Evolutionary conservation across 37 sponge, comb jelly and placozoan species (phyloP).

Genomic region (Haliclona indistincta): DNA sequence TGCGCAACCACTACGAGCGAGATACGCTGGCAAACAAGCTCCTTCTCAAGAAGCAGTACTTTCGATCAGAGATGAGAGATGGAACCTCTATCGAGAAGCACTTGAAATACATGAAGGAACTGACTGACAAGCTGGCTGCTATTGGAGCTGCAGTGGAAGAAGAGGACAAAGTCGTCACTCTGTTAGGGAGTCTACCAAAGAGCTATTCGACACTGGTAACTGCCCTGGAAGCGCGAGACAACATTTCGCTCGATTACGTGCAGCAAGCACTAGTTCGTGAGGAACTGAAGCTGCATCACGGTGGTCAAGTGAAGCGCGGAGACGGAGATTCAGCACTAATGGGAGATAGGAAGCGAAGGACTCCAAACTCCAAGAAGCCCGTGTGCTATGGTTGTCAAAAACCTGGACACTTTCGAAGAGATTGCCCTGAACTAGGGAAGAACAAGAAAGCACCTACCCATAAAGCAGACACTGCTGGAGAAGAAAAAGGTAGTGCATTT

Average conservation of each 20-base stretch:
- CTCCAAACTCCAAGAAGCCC: constrained; percentile 1
- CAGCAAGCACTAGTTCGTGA: constrained; percentile 2
- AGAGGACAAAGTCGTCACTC: constrained; percentile 2
- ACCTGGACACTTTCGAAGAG: constrained; percentile 1
- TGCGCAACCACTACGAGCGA: neutral
- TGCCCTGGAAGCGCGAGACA: constrained; percentile 2
- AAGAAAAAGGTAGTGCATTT: constrained; percentile 5
- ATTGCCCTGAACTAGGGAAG: constrained; percentile 2
- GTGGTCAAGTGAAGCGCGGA: no score
- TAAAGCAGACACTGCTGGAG: no score
- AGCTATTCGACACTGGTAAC: constrained; percentile 2
- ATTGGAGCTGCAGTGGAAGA: neutral
- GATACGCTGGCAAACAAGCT: constrained; percentile 5
- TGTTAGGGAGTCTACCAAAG: neutral
- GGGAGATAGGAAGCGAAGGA: neutral
- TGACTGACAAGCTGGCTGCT: constrained; percentile 1
- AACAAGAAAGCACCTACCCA: no score
- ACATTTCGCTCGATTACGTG: neutral
- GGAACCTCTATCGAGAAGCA: neutral
- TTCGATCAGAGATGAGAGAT: neutral
- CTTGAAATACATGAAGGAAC: neutral
- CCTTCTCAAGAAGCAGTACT: constrained; percentile 1
- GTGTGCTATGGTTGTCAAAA: neutral
- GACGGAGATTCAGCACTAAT: neutral
- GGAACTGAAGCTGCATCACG: neutral